Conservation (phyloP, 1,140 invertebrate species). For the Odontomachus brunneus region DNA sequence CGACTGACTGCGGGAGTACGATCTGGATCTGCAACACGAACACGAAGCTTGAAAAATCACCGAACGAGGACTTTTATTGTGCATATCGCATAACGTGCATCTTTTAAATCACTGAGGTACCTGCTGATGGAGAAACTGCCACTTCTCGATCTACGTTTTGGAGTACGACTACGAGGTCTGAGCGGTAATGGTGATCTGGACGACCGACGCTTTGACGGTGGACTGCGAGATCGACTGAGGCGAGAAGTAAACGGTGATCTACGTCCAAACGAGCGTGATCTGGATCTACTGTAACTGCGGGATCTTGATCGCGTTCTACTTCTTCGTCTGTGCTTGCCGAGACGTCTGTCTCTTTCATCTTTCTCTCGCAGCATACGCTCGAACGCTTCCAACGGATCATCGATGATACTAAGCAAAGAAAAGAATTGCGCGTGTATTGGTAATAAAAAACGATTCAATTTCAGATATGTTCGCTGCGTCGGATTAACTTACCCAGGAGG, state of each 20-base stretch:
- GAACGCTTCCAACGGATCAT: conserved; percentile 94
- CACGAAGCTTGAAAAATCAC: conserved; percentile 3
- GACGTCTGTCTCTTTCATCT: conserved; percentile 89
- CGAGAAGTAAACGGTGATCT: conserved; percentile 79
- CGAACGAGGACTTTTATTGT: too few relatives aligned
- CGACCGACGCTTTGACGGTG: conserved; percentile 78
- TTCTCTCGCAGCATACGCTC: conserved; percentile 94
- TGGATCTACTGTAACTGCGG: conserved; percentile 85
- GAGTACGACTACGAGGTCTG: conserved; percentile 83
- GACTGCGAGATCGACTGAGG: conserved; percentile 82
- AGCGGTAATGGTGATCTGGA: conserved; percentile 81
- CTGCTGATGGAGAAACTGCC: conserved; percentile 86
- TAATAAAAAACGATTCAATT: not conserved
- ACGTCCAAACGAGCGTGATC: conserved; percentile 83
- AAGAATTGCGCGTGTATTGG: conserved; percentile 35
- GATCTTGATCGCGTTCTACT: conserved; percentile 84
- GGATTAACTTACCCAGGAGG: conserved; percentile 79
- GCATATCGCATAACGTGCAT: not conserved
- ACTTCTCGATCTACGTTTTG: conserved; percentile 83
- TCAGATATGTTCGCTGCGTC: not conserved
- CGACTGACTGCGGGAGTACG: conserved; percentile 83
- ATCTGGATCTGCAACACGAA: conserved; percentile 79
- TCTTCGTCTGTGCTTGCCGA: conserved; percentile 88
- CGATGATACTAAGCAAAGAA: conserved; percentile 87
- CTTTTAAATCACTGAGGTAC: conserved; percentile 76